Evolutionary conservation across 2,888 invertebrate genomes (phyloP).

Genomic region (Stenoptilia bipunctidactyla): DNA sequence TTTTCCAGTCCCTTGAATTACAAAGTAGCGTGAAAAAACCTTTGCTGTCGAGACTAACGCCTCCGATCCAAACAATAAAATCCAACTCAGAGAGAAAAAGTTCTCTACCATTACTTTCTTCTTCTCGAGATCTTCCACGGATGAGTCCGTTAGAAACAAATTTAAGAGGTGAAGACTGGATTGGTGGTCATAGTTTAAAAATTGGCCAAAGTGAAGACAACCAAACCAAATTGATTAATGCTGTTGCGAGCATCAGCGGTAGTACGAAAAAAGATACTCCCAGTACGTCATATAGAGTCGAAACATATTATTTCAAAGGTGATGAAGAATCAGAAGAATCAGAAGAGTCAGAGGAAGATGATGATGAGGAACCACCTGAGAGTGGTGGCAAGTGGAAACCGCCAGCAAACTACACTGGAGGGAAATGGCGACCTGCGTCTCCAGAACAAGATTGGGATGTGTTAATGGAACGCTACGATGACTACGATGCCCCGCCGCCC

Average conservation of each 20-base stretch:
- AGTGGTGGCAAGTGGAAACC: slow-evolving; percentile 85
- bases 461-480: slow-evolving; percentile 50
- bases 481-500: slow-evolving; percentile 74
- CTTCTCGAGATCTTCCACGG: slow-evolving; percentile 42
- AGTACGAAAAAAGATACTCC: slow-evolving; percentile 63
- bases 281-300: slow-evolving; percentile 41
- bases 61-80: slow-evolving; percentile 47
- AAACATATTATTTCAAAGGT: slow-evolving; percentile 48
- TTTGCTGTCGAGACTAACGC: slow-evolving; percentile 60
- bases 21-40: slow-evolving; percentile 79
- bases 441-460: slow-evolving; percentile 70
- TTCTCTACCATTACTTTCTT: slow-evolving; percentile 34
- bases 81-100: slow-evolving; percentile 34
- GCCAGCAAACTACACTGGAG: slow-evolving; percentile 57
- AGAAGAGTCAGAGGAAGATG: slow-evolving; percentile 72
- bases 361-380: slow-evolving; percentile 51
- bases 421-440: slow-evolving; percentile 57
- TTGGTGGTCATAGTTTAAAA: slow-evolving; percentile 70
- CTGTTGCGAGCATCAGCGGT: slow-evolving; percentile 74
- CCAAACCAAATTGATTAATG: slow-evolving; percentile 74
- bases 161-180: slow-evolving; percentile 72
- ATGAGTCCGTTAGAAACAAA: slow-evolving; percentile 55
- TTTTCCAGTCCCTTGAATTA: slow-evolving; percentile 86
- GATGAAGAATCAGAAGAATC: slow-evolving; percentile 67
- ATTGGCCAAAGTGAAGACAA: slow-evolving; percentile 69